phyloP scores from a whole-genome alignment of 2,113 vertebrate species.

The Eptesicus fuscus region DNA sequence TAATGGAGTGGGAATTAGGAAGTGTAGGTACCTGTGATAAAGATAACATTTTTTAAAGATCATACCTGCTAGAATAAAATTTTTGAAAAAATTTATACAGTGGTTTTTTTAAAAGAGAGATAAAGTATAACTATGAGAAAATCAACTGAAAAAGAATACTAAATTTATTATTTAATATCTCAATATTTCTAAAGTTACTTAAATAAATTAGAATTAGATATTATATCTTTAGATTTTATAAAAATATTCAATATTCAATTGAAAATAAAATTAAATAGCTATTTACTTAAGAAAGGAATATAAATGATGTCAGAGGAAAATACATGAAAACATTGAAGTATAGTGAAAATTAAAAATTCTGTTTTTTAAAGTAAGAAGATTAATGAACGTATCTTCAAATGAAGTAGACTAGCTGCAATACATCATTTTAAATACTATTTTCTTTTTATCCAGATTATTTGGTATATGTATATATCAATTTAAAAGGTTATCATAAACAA shows the following conservation, averaged over 20 bases:
- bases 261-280: neutral
- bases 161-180: neutral
- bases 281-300: neutral
- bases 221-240: neutral
- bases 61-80: neutral
- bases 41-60: neutral
- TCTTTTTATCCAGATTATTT: neutral
- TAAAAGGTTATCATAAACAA: neutral
- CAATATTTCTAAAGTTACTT: neutral
- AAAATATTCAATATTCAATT: neutral
- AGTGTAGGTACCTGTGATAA: neutral
- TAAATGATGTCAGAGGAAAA: neutral
- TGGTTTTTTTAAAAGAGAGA: neutral
- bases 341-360: neutral
- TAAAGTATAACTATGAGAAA: neutral
- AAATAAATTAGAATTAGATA: neutral
- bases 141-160: neutral
- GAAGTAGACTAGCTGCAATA: neutral
- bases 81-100: neutral
- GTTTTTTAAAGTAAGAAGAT: neutral
- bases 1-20: neutral
- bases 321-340: neutral
- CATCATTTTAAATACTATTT: neutral
- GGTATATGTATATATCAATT: neutral
- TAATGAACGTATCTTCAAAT: neutral